Evolutionary conservation across 2,113 vertebrate genomes (phyloP).

Genomic region (Peucedramus taeniatus): DNA sequence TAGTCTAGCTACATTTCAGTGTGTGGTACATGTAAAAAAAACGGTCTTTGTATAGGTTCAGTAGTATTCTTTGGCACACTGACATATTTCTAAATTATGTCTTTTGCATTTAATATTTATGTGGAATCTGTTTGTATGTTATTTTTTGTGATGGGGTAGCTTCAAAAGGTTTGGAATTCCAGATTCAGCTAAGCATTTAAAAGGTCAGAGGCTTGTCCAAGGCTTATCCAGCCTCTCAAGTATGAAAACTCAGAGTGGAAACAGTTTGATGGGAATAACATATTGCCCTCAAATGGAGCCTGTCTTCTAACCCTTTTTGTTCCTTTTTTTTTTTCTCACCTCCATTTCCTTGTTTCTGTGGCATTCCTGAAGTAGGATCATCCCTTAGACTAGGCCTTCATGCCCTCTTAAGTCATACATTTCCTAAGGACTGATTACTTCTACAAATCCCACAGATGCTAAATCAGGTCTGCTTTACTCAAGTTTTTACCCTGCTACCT

Average conservation of each 20-base stretch:
- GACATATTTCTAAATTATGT: not conserved
- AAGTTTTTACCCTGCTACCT: not conserved
- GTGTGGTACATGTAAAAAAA: not conserved
- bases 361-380: not conserved
- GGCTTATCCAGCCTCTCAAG: constrained; percentile 14
- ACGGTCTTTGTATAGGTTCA: not conserved
- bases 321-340: not conserved
- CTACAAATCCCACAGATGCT: not conserved
- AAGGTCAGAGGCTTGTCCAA: constrained; percentile 43
- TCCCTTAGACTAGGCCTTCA: not conserved
- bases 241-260: constrained; percentile 31
- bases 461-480: not conserved
- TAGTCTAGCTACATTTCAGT: not conserved
- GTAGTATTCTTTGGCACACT: constrained; percentile 5
- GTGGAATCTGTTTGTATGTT: constrained; percentile 38
- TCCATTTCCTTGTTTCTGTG: not conserved
- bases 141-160: not conserved
- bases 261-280: constrained; percentile 40
- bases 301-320: not conserved
- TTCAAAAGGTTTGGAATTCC: constrained; percentile 36
- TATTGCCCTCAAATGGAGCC: not conserved
- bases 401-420: not conserved
- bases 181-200: constrained; percentile 14
- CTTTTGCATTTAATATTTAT: constrained; percentile 34
- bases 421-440: not conserved